Evolutionary conservation across 2,888 invertebrate species (phyloP), one percentile per base, ranked within the genome.

Genomic region (Drosophila seclusa): DNA sequence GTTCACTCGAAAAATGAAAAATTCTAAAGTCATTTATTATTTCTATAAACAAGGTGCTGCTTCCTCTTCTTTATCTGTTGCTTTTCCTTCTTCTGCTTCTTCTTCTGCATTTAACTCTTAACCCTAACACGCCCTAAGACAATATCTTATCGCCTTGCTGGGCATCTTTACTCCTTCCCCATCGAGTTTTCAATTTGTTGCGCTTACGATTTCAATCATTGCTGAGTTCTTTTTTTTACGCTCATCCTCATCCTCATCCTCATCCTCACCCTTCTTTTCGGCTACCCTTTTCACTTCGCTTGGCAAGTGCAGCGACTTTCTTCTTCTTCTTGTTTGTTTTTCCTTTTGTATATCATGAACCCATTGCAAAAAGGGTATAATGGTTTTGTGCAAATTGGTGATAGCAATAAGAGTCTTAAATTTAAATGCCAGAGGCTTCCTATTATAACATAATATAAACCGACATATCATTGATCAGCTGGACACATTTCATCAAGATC

Each of bases 191-290:
- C 78, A 73, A 74, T 75, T 75, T 76, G 76, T 70, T 76, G 58
- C 69, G 79, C 76, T 73, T 83, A 76, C 66, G 69, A 64, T 76
- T 76, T 88, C 75, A 71, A 78, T 79, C 65, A 69, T 73, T 69
- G 49, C 72, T 42, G 64, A 1, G 45, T 45, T 45, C 24, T 24
- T 24, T 45, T 45, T 24, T 45, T 24, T 45, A 24, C n/a, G 42
- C 11, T 45, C 8, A 24, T 24, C 16, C 24, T 45, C 21, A 45
- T 24, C 16, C 11, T 45, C 8, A 24, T 24, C 16, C 24, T 45
- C 21, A 45, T 24, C 16, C 48, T 61, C 48, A 59, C 63, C 55
- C 64, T 62, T 63, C 21, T 54, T 38, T 6, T 60, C 57, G 65
- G 61, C 66, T 68, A 65, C 61, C 74, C 78, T 75, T 82, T 21